Evolutionary conservation across 92 coral and sea anemone genomes (phyloP).

Genomic region (Phymanthus crucifer): DNA sequence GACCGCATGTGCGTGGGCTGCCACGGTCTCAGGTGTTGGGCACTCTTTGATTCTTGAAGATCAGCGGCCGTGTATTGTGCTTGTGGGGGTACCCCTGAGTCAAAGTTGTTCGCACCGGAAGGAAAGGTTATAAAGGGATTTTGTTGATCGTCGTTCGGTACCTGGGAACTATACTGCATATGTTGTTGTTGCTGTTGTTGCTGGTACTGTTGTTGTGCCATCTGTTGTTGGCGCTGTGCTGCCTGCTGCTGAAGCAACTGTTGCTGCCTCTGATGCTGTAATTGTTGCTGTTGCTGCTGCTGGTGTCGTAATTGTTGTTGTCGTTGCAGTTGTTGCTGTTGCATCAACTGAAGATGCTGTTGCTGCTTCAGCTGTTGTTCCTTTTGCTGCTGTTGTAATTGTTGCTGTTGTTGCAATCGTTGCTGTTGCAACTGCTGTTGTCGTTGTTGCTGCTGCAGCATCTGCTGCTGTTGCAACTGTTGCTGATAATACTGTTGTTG

Average conservation of each 20-base stretch:
- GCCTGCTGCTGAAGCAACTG: conserved; percentile 26
- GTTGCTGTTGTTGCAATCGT: conserved; percentile 40
- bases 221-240: conserved; percentile 13
- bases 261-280: conserved; percentile 30
- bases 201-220: conserved; percentile 10
- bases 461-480: conserved; percentile 51
- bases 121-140: conserved; percentile 38
- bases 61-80: background rate
- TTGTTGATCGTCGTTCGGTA: conserved; percentile 18
- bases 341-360: conserved; percentile 15
- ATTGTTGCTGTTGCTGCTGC: conserved; percentile 33
- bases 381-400: conserved; percentile 36
- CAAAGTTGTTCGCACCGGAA: background rate
- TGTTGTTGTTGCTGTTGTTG: conserved; percentile 12
- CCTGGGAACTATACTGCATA: conserved; percentile 1
- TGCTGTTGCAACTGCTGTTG: conserved; percentile 52
- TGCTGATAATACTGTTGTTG: conserved; percentile 58
- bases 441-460: conserved; percentile 52
- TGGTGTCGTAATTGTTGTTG: conserved; percentile 32
- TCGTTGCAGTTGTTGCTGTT: conserved; percentile 1
- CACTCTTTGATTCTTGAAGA: conserved; percentile 23
- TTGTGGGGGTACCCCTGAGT: conserved; percentile 11
- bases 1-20: conserved; percentile 80
- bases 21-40: conserved; percentile 43
- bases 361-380: conserved; percentile 32